phyloP scores from a whole-genome alignment of 2,888 invertebrate genomes.

The Standfussiana lucernea region DNA sequence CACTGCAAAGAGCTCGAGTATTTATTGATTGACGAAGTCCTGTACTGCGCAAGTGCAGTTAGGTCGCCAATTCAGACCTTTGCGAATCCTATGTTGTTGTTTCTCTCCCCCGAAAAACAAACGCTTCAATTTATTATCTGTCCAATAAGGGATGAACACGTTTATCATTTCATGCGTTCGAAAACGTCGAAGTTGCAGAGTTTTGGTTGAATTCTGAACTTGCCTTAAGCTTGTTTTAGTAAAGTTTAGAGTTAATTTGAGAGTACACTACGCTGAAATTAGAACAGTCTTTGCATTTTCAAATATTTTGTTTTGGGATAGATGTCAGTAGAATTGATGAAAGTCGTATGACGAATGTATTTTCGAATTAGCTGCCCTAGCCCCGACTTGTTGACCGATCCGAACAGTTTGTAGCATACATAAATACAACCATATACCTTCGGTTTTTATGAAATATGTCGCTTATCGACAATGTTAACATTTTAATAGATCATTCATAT shows the following conservation, averaged over 20 bases:
- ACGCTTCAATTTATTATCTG: neutral
- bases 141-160: neutral
- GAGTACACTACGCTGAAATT: neutral
- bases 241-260: neutral
- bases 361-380: neutral
- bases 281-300: neutral
- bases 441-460: neutral
- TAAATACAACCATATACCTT: neutral
- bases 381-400: neutral
- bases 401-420: neutral
- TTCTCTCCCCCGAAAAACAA: conserved; percentile 27
- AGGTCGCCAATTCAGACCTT: neutral
- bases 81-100: conserved; percentile 30
- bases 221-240: no score
- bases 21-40: conserved; percentile 45
- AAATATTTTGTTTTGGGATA: neutral
- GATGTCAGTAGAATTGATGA: neutral
- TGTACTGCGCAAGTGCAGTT: conserved; percentile 56
- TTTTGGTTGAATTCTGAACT: neutral
- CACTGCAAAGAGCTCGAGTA: conserved; percentile 2
- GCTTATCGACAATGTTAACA: neutral
- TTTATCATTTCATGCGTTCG: neutral
- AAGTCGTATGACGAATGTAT: neutral
- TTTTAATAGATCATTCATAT: neutral
- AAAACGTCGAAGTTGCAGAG: neutral